Evolutionary conservation across 2,113 vertebrate genomes (phyloP), one percentile per base, ranked within the genome.

Genomic region (Sceloporus tristichus): DNA sequence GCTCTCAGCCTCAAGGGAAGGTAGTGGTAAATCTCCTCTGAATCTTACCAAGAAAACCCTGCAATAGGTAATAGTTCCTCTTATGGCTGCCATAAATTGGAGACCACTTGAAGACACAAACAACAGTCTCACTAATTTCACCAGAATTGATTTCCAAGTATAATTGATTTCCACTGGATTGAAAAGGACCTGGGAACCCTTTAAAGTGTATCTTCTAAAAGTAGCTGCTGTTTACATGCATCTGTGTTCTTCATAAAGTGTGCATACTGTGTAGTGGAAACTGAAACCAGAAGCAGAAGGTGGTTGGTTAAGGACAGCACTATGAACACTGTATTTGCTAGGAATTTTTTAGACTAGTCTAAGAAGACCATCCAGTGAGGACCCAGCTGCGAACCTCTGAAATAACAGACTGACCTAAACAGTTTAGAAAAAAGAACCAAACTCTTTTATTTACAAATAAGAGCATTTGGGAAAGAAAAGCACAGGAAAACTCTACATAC

Each of bases 391-490:
- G 4, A 78, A 29, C 53, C 65, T 70, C 27, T 66, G 42, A 68
- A 68, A 88, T n/a, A 88, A 88, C 40, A 29, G 56, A 78, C 21
- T 40, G 65, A 88, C 18, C 16, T 77, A 9, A 88, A 89, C 62
- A 68, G 54, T 76, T 48, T 95, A 96, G 82, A 88, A 95, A 94
- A 95, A 94, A 18, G 25, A 71, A 71, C 25, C 27, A 85, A 94
- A 93, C 91, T 82, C 90, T 82, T 89, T 97, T 97, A 97, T 97
- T 97, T 97, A 97, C 97, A 97, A 91, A 11, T 91, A 90, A 54
- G 87, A 92, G 91, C 90, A 86, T 0, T 80, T 88, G 88, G 88
- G 78, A 86, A 93, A 91, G 56, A 85, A 4, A 56, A n/a, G 40
- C 25, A 71, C 5, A 87, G 82, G 81, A 81, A 53, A 38, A 38